phyloP scores from a whole-genome alignment of 2,888 invertebrate genomes.

The Lypha dubia region DNA sequence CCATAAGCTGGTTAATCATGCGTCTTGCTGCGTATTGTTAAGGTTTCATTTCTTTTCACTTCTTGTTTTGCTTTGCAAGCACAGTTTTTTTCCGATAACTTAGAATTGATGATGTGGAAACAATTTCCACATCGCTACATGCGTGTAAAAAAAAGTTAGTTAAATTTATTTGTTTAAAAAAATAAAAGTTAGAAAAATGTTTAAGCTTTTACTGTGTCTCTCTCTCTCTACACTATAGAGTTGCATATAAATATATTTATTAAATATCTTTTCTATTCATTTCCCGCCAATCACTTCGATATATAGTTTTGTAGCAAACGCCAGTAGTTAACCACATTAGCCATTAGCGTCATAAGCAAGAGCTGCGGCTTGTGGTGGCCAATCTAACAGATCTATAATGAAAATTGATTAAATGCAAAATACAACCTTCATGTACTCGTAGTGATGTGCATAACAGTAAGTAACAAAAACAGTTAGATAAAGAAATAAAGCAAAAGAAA shows the following conservation, averaged over 20 bases:
- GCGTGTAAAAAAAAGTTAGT: background rate
- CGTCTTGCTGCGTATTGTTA: conserved; percentile 67
- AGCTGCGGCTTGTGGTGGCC: conserved; percentile 47
- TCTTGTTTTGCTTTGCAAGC: conserved; percentile 17
- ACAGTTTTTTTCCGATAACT: conserved; percentile 31
- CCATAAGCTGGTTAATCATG: conserved; percentile 68
- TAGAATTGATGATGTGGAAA: conserved; percentile 67
- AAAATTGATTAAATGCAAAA: conserved; percentile 7
- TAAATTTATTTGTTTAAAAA: conserved; percentile 7
- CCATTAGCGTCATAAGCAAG: conserved; percentile 33
- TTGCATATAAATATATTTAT: conserved; percentile 37
- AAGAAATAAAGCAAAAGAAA: conserved; percentile 10
- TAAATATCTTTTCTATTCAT: conserved; percentile 9
- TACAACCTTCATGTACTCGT: conserved; percentile 12
- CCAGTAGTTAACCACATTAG: conserved; percentile 57
- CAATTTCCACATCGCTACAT: background rate
- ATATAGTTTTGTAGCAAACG: conserved; percentile 26
- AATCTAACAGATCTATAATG: background rate
- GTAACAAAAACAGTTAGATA: conserved; percentile 48
- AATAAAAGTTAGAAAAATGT: background rate
- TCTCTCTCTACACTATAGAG: background rate
- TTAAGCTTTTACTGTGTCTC: conserved; percentile 4
- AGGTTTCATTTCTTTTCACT: conserved; percentile 41
- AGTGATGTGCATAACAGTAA: conserved; percentile 23
- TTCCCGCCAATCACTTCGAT: background rate